Percentiles rank a stretch among this genome's conserved stretches.
Evolutionary conservation across 2,888 invertebrate species (phyloP).

Genomic region (Antheraea assamensis): DNA sequence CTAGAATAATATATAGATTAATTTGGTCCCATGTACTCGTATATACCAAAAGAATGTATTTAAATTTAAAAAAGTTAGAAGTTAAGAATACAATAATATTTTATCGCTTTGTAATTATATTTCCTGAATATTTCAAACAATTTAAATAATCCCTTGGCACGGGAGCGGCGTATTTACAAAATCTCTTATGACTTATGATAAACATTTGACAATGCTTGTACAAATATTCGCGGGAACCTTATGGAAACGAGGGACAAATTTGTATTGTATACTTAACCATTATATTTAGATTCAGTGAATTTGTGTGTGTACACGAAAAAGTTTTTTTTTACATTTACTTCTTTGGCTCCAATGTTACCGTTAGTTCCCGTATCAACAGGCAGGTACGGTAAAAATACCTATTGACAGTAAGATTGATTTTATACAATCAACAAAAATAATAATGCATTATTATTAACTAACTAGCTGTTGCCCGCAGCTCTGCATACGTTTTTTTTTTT

Average conservation of each 20-base stretch:
- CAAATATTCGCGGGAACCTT: conserved; percentile 54
- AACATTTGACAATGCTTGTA: conserved; percentile 42
- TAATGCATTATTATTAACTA: too few relatives aligned
- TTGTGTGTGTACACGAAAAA: conserved; percentile 36
- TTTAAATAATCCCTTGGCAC: not conserved
- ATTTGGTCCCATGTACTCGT: too few relatives aligned
- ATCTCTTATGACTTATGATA: conserved; percentile 22
- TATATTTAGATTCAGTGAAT: conserved; percentile 60
- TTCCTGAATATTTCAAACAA: not conserved
- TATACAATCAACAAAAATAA: too few relatives aligned
- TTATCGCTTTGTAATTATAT: not conserved
- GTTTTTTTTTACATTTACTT: conserved; percentile 28
- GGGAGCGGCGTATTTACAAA: not conserved
- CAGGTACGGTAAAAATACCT: too few relatives aligned
- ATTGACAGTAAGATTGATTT: too few relatives aligned
- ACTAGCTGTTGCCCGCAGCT: too few relatives aligned
- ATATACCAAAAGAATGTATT: too few relatives aligned
- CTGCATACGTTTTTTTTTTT: too few relatives aligned
- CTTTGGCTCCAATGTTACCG: not conserved
- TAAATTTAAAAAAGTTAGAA: too few relatives aligned
- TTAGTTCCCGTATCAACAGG: not conserved
- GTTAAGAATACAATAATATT: not conserved
- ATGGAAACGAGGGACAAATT: conserved; percentile 47
- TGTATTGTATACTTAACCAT: conserved; percentile 57
- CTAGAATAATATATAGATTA: too few relatives aligned